These are phyloP conservation scores for Sarotherodon lohbergeri DNA, from an alignment of 2,113 vertebrate species.

Conservation along the genomic window DNA sequence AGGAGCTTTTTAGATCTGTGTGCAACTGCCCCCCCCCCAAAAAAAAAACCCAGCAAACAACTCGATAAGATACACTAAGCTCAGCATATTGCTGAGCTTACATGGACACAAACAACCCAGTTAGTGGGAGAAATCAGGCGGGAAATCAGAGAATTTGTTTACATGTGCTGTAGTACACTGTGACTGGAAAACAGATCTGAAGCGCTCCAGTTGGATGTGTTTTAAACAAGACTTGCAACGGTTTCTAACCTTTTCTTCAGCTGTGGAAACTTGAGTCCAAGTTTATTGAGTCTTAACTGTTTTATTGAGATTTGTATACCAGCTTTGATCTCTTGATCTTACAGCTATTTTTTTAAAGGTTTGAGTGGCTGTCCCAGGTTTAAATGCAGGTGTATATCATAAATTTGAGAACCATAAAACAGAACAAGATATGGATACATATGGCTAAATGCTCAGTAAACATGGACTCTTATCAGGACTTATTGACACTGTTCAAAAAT, in stretches of 20 bases:
- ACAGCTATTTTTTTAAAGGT: not conserved
- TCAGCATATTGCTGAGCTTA: not conserved
- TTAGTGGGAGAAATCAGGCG: not conserved
- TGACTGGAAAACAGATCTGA: not conserved
- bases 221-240: not conserved
- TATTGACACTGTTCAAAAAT: not conserved
- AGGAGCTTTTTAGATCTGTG: not conserved
- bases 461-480: not conserved
- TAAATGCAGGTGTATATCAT: not conserved
- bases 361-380: not conserved
- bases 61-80: not conserved
- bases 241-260: not conserved
- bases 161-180: not conserved
- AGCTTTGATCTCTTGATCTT: not conserved
- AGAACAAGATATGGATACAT: not conserved
- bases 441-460: not conserved
- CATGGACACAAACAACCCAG: not conserved
- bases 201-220: not conserved
- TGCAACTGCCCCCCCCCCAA: not conserved
- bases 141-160: not conserved
- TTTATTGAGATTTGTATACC: not conserved
- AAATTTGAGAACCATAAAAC: not conserved
- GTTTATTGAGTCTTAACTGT: not conserved
- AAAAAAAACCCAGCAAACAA: fast-evolving
- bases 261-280: not conserved